A percentile compares a stretch with the other conserved stretches of the same genome.
phyloP scores from a whole-genome alignment of 2,888 invertebrate species.

The Sesamia inferens region DNA sequence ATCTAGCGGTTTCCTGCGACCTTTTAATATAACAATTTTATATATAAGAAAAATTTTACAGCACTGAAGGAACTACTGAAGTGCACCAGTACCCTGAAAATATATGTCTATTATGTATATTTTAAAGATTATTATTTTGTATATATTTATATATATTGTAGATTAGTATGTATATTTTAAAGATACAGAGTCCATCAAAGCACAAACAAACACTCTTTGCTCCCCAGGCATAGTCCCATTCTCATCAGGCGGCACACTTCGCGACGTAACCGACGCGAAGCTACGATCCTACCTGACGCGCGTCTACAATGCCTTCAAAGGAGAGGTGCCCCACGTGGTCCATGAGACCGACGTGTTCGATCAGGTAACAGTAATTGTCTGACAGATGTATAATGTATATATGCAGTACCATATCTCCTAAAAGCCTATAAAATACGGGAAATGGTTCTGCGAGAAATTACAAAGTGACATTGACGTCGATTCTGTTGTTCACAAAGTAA shows the following conservation, averaged over 20 bases:
- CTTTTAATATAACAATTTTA: background rate
- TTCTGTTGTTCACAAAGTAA: too few relatives aligned
- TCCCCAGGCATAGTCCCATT: constrained; percentile 90
- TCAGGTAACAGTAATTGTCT: constrained; percentile 73
- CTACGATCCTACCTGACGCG: constrained; percentile 96
- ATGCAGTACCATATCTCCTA: background rate
- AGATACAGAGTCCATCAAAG: too few relatives aligned
- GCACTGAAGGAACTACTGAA: background rate
- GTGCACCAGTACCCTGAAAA: too few relatives aligned
- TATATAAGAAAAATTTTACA: background rate
- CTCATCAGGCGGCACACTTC: constrained; percentile 94
- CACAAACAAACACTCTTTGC: background rate
- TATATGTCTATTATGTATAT: background rate
- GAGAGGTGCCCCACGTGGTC: constrained; percentile 94
- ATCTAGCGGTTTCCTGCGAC: too few relatives aligned
- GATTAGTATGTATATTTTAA: too few relatives aligned
- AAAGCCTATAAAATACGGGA: background rate
- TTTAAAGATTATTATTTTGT: too few relatives aligned
- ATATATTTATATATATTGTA: too few relatives aligned
- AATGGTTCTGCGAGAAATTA: background rate
- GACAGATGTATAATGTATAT: background rate
- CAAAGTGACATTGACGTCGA: background rate
- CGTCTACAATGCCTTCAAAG: constrained; percentile 97
- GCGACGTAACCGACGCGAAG: constrained; percentile 93
- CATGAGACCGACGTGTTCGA: constrained; percentile 81